Evolutionary conservation across 2,888 invertebrate species (phyloP).

Genomic region (Zygogramma bicolorata): DNA sequence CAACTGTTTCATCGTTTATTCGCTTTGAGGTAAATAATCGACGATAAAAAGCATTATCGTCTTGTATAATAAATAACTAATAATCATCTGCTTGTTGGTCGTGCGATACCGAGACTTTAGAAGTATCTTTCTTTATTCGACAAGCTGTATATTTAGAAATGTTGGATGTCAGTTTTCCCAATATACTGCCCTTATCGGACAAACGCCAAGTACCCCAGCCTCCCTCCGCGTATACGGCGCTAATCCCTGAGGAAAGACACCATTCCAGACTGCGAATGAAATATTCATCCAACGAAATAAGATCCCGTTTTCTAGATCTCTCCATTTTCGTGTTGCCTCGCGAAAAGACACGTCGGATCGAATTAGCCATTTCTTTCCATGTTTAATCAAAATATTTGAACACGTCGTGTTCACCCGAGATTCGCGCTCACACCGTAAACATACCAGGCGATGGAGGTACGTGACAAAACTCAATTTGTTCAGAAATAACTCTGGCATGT

Average conservation of each 20-base stretch:
- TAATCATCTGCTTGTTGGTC: too few species aligned
- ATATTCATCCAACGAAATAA: constrained; percentile 38
- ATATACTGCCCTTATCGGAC: not conserved
- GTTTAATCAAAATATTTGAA: constrained; percentile 62
- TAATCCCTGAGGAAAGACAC: constrained; percentile 25
- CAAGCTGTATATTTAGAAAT: too few species aligned
- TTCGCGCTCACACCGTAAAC: constrained; percentile 32
- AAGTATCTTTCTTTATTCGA: too few species aligned
- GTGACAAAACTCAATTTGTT: constrained; percentile 64
- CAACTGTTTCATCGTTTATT: too few species aligned
- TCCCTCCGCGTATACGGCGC: not conserved
- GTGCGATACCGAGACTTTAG: too few species aligned
- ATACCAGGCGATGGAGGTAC: constrained; percentile 45
- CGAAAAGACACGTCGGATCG: constrained; percentile 28
- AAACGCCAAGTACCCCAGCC: not conserved
- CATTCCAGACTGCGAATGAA: constrained; percentile 33
- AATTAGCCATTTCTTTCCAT: constrained; percentile 44
- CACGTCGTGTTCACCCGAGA: constrained; percentile 49
- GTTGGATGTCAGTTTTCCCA: too few species aligned
- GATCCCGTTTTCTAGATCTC: constrained; percentile 33
- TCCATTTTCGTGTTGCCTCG: constrained; percentile 34
- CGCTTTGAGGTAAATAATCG: too few species aligned
- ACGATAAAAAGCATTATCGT: too few species aligned
- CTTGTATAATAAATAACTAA: too few species aligned
- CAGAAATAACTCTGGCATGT: constrained; percentile 36